Evolutionary conservation across 2,797 vertebrate species (phyloP).

Genomic region (Phalloptychus januarius): DNA sequence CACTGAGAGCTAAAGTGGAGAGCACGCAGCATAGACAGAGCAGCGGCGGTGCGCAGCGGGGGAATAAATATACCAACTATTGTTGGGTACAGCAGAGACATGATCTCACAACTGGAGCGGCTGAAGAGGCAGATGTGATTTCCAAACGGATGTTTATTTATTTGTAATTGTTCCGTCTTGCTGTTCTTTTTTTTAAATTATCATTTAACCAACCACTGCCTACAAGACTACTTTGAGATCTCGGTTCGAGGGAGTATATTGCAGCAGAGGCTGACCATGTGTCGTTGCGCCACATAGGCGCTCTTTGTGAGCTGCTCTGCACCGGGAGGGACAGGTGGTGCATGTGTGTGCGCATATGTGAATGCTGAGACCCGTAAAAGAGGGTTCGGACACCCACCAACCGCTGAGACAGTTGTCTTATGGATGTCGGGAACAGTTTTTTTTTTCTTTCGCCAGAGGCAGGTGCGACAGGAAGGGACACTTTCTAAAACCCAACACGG

Average conservation of each 20-base stretch:
- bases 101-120: constrained; percentile 66
- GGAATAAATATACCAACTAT: constrained; percentile 65
- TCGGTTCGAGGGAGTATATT: constrained; percentile 56
- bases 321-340: constrained; percentile 83
- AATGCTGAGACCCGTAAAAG: constrained; percentile 45
- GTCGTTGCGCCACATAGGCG: constrained; percentile 78
- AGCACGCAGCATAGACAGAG: constrained; percentile 74
- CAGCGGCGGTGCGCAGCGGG: constrained; percentile 71
- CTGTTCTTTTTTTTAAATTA: constrained; percentile 27
- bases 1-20: constrained; percentile 49
- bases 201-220: constrained; percentile 25
- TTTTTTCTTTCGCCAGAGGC: constrained; percentile 71
- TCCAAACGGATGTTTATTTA: constrained; percentile 53
- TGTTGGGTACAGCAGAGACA: constrained; percentile 62
- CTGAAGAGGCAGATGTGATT: constrained; percentile 68
- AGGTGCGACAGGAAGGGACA: constrained; percentile 84
- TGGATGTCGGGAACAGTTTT: constrained; percentile 79
- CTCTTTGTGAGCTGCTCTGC: constrained; percentile 78
- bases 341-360: constrained; percentile 60
- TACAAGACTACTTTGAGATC: constrained; percentile 65
- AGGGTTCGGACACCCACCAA: constrained; percentile 60
- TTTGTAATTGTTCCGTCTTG: constrained; percentile 6
- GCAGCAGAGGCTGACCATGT: constrained; percentile 79
- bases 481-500: constrained; percentile 66
- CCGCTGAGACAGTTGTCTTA: constrained; percentile 81